These are phyloP conservation scores for Andrena cerasifolii DNA, from an alignment of 1,140 invertebrate species.

Conservation along the genomic window DNA sequence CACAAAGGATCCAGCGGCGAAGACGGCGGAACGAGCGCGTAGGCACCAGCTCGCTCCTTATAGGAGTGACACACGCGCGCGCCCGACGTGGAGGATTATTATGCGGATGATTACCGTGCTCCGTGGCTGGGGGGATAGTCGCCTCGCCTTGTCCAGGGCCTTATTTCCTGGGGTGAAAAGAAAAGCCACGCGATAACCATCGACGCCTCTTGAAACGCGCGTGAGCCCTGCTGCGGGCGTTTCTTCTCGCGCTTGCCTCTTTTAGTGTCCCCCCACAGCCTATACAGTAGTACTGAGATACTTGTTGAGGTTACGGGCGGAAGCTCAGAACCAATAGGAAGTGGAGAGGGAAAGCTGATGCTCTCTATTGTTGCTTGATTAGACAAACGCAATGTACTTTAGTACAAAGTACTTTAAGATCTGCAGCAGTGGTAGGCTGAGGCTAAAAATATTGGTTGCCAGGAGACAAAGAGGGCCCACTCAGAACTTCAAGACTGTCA, in stretches of 20 bases:
- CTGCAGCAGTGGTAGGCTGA: too few relatives aligned
- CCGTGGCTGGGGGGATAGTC: constrained; percentile 38
- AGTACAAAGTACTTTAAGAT: too few relatives aligned
- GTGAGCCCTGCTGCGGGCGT: neutral
- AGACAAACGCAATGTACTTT: too few relatives aligned
- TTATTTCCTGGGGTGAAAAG: constrained; percentile 56
- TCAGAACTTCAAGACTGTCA: too few relatives aligned
- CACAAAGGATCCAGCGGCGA: constrained; percentile 20
- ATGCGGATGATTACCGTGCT: constrained; percentile 64
- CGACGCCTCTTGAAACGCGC: constrained; percentile 53
- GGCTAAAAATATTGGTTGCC: too few relatives aligned
- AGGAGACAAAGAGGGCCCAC: too few relatives aligned
- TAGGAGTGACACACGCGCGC: constrained; percentile 69
- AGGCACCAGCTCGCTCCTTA: constrained; percentile 68
- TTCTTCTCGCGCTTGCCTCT: neutral
- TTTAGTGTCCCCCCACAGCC: neutral
- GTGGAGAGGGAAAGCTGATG: too few relatives aligned
- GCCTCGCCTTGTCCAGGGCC: constrained; percentile 12
- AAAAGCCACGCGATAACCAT: constrained; percentile 50
- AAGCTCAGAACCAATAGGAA: too few relatives aligned
- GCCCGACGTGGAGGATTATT: constrained; percentile 59
- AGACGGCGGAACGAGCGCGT: constrained; percentile 48
- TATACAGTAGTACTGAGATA: too few relatives aligned
- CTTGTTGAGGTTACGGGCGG: too few relatives aligned
- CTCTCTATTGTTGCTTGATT: too few relatives aligned